A percentile compares a stretch with the other conserved stretches of the same genome.
Conservation (phyloP, 92 coral and sea anemone genomes). For the Bergia sp. region DNA sequence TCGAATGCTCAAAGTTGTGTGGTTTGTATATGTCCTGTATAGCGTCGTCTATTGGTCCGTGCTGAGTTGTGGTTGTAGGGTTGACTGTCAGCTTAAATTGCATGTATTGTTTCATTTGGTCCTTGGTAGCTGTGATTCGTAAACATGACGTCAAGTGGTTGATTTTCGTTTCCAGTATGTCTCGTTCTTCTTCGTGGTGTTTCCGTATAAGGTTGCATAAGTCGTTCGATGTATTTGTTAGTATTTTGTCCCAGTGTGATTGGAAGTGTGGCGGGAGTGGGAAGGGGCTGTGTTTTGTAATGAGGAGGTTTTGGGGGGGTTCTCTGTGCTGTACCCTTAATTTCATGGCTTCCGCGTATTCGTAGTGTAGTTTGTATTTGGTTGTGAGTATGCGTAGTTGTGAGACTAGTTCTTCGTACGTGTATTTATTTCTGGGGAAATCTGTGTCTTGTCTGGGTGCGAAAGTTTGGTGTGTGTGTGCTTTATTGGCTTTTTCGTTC, state of each 20-base stretch:
- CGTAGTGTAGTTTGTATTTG: constrained; percentile 30
- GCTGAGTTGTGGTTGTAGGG: background rate
- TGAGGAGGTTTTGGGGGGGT: constrained; percentile 12
- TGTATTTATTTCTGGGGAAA: constrained; percentile 13
- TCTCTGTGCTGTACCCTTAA: constrained; percentile 22
- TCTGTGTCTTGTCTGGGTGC: constrained; percentile 33
- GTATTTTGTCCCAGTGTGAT: constrained; percentile 27
- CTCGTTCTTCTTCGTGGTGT: constrained; percentile 22
- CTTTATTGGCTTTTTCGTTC: too few relatives aligned
- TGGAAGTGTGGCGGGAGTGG: too few relatives aligned
- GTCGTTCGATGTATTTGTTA: constrained; percentile 22
- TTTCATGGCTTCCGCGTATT: constrained; percentile 24
- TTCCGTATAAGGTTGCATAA: constrained; percentile 15
- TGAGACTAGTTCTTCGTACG: constrained; percentile 30
- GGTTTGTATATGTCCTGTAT: constrained; percentile 9
- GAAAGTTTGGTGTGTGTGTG: constrained; percentile 18
- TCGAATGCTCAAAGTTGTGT: background rate
- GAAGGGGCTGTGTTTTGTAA: constrained; percentile 21
- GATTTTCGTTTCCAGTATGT: background rate
- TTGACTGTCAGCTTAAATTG: constrained; percentile 2
- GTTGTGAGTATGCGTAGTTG: constrained; percentile 30
- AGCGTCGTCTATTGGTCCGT: constrained; percentile 1
- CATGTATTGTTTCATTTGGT: constrained; percentile 19
- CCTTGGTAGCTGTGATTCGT: constrained; percentile 10
- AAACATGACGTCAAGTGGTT: constrained; percentile 1